Base-by-base conservation (phyloP, 2,888 invertebrate species). In the Sinelater perroti region DNA sequence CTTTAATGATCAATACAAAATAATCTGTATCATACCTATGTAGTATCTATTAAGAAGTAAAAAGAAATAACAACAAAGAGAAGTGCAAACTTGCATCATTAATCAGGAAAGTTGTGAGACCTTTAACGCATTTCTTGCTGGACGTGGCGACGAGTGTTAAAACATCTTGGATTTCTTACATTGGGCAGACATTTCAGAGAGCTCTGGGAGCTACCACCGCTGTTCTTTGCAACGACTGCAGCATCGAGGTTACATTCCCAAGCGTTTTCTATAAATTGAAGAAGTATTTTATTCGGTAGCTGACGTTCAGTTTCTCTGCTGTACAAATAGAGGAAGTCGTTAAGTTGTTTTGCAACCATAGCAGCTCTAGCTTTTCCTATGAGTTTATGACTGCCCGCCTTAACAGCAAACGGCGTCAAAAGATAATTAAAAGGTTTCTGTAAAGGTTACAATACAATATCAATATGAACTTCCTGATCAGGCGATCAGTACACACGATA, bases 311-410 rank as follows among this genome's bases (percentile, higher is more conserved):
- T 93, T 78, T 93, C 93, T 50, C 88, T 82, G 73, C 89, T 90
- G 78, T 93, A 93, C 70, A 89, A 81, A 79, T 91, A 90, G 44
- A 93, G 82, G 78, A 92, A 93, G 76, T 93, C 93, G 72, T 90
- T 90, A 45, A 91, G 80, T 68, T 92, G 87, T 76, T 92, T 93
- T 1, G 93, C 91, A 45, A 92, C 87, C 67, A 93, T 87, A 1
- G 93, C 93, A 57, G 91, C 89, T 16, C 89, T 82, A 76, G 92
- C 93, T 78, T 93, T 93, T 72, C 87, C 87, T 68, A 87, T 83
- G 73, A 91, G 82, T 78, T 89, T 87, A 55, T 84, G 82, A 67
- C 87, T 85, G 10, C 47, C 68, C 71, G 86, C 87, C 72, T 84
- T 82, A 57, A 87, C 83, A 63, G 79, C 76, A 63, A 85, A 84